A percentile compares a stretch with the other conserved stretches of the same genome.
These are phyloP conservation scores for Anabas testudineus DNA, from an alignment of 2,797 vertebrate genomes.

Conservation along the genomic window DNA sequence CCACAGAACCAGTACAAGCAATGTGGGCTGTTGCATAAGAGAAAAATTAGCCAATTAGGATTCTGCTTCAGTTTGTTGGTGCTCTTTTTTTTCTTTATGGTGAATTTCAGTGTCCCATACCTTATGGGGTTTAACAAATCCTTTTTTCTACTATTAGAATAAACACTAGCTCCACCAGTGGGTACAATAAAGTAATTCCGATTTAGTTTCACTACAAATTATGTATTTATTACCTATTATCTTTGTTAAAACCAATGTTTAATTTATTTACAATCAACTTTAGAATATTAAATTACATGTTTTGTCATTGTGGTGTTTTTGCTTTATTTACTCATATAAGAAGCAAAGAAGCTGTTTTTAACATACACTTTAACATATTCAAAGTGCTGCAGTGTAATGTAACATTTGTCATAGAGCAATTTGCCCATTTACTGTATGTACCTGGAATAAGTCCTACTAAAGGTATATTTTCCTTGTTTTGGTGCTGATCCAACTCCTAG, in stretches of 20 bases:
- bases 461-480: background rate
- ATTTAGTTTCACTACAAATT: background rate
- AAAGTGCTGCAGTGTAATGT: background rate
- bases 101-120: background rate
- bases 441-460: background rate
- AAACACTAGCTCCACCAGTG: background rate
- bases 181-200: background rate
- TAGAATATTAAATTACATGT: background rate
- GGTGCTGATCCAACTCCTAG: slow-evolving; percentile 25
- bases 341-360: background rate
- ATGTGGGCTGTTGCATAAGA: background rate
- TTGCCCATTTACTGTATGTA: background rate
- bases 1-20: background rate
- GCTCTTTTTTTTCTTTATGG: background rate
- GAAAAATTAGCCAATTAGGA: background rate
- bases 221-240: background rate
- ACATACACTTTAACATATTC: too few species aligned
- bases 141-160: background rate
- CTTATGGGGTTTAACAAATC: background rate
- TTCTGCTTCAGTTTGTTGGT: slow-evolving; percentile 1
- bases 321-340: background rate
- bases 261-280: background rate
- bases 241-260: background rate
- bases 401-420: background rate
- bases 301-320: background rate